phyloP scores from a whole-genome alignment of 2,113 vertebrate species.

The Cyanoliseus patagonus region DNA sequence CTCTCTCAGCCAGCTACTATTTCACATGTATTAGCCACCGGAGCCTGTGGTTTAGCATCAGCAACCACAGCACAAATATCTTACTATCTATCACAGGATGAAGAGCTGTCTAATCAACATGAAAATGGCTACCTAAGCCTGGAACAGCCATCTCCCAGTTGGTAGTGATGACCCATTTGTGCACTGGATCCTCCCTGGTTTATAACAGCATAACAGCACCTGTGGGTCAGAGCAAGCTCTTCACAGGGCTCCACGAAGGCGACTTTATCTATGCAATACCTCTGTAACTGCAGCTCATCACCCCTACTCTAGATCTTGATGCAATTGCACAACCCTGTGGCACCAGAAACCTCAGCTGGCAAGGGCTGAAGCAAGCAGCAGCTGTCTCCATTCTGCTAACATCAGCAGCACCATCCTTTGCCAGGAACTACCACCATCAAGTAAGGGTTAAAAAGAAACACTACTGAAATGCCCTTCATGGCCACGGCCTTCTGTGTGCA shows the following conservation, averaged over 20 bases:
- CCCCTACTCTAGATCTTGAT: neutral
- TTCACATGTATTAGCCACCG: neutral
- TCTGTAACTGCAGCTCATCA: neutral
- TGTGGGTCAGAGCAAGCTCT: neutral
- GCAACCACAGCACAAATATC: neutral
- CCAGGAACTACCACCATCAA: neutral
- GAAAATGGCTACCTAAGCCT: neutral
- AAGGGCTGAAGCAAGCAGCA: neutral
- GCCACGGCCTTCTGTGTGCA: neutral
- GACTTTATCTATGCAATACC: neutral
- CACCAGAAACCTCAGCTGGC: neutral
- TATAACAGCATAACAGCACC: neutral
- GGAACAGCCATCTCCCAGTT: neutral
- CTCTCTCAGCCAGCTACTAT: neutral
- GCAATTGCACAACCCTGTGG: neutral
- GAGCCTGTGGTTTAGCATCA: slow-evolving; percentile 48
- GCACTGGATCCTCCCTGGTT: neutral
- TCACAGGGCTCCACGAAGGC: neutral
- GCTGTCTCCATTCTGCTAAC: neutral
- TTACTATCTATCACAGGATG: neutral
- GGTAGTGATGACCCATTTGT: rapidly evolving
- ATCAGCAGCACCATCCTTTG: neutral
- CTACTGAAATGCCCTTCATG: neutral
- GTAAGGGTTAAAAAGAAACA: slow-evolving; percentile 21
- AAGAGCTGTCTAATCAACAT: neutral